These are phyloP conservation scores for Physocephala rufipes DNA, from an alignment of 2,888 invertebrate species.

Conservation along the genomic window DNA sequence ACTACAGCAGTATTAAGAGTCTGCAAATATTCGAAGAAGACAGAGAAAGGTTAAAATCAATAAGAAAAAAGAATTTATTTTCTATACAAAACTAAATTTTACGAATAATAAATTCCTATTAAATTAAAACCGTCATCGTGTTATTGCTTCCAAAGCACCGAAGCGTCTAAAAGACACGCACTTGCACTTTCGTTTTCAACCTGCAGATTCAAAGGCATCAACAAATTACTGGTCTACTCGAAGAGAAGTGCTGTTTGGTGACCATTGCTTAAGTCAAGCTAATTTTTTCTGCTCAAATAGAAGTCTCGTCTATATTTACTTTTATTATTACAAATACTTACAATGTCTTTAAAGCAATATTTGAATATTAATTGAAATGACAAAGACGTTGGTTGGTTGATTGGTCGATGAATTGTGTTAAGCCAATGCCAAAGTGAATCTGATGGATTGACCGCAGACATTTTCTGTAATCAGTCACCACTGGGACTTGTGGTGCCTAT, in stretches of 20 bases:
- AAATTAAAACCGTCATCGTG: conserved; percentile 19
- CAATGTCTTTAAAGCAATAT: conserved; percentile 43
- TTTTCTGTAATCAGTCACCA: background rate
- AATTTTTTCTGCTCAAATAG: conserved; percentile 8
- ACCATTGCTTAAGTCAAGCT: background rate
- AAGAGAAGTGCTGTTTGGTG: background rate
- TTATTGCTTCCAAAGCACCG: conserved; percentile 31
- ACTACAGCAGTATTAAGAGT: conserved; percentile 84
- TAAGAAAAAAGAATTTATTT: background rate
- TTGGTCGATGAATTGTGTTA: background rate
- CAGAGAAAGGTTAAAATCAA: conserved; percentile 19
- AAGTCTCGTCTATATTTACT: conserved; percentile 43
- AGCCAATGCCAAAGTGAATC: background rate
- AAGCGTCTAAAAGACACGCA: conserved; percentile 34
- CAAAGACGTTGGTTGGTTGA: conserved; percentile 22
- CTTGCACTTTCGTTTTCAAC: conserved; percentile 56
- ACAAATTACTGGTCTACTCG: background rate
- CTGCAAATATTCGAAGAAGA: conserved; percentile 65
- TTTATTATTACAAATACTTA: conserved; percentile 42
- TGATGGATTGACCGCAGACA: conserved; percentile 1
- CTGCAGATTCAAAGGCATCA: background rate
- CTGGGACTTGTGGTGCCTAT: background rate
- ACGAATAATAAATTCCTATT: background rate
- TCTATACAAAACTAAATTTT: background rate
- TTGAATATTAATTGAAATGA: conserved; percentile 55